These are phyloP conservation scores for Choloepus didactylus DNA, from an alignment of 2,797 vertebrate species.

Conservation along the genomic window DNA sequence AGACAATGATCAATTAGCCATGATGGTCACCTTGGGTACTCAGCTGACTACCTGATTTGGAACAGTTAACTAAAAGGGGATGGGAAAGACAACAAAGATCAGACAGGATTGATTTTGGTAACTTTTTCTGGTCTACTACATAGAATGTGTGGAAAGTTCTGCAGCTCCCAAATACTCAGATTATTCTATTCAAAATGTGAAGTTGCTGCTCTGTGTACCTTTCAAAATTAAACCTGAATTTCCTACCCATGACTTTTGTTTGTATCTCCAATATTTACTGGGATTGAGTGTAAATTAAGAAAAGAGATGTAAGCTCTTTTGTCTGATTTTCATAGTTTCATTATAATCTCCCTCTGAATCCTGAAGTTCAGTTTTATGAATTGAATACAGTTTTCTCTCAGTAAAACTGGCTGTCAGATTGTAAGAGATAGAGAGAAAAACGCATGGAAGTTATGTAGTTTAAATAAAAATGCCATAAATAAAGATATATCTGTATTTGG, in stretches of 20 bases:
- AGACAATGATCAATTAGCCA: slow-evolving; percentile 55
- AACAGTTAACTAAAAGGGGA: not conserved
- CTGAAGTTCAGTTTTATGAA: not conserved
- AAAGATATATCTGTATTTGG: slow-evolving; percentile 60
- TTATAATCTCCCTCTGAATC: slow-evolving; percentile 17
- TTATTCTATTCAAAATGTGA: not conserved
- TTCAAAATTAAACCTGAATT: not conserved
- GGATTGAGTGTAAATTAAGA: not conserved
- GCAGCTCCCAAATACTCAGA: not conserved
- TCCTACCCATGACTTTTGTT: not conserved
- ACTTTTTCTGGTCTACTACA: not conserved
- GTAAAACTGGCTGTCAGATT: slow-evolving; percentile 27
- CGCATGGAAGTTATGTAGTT: slow-evolving; percentile 29
- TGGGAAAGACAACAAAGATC: slow-evolving; percentile 26
- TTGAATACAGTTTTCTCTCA: slow-evolving; percentile 50
- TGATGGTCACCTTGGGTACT: slow-evolving; percentile 22
- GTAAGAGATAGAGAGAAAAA: slow-evolving; percentile 57
- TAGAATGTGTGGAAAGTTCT: not conserved
- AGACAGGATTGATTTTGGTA: not conserved
- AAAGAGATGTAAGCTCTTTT: not conserved
- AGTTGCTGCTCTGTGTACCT: not conserved
- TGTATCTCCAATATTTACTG: not conserved
- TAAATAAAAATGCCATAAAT: slow-evolving; percentile 39
- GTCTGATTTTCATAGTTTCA: slow-evolving; percentile 37
- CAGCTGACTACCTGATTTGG: slow-evolving; percentile 28